Evolutionary conservation across 2,113 vertebrate species (phyloP).

Genomic region (Tragelaphus buxtoni): DNA sequence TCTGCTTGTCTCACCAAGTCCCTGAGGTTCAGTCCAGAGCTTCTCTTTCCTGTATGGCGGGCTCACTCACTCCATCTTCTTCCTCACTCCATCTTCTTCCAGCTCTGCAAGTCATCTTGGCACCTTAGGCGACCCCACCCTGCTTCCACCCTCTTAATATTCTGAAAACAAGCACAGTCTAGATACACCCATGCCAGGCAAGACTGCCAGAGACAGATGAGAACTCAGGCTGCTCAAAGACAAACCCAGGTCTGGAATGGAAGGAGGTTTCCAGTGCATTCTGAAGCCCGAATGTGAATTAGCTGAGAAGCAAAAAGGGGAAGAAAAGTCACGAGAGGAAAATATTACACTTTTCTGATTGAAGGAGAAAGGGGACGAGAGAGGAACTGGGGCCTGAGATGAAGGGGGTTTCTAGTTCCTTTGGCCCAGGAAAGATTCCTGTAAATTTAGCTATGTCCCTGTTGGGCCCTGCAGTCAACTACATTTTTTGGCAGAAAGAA

Average conservation of each 20-base stretch:
- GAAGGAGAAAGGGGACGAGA: not conserved
- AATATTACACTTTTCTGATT: not conserved
- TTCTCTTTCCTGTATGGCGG: not conserved
- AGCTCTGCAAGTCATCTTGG: not conserved
- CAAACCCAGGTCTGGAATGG: not conserved
- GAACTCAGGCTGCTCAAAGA: not conserved
- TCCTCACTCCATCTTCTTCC: not conserved
- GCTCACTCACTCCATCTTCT: not conserved
- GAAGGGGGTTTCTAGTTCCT: not conserved
- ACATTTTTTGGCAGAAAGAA: not conserved
- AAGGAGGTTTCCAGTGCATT: not conserved
- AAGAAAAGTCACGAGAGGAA: not conserved
- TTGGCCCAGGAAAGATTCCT: not conserved
- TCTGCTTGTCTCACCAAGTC: not conserved
- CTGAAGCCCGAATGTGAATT: not conserved
- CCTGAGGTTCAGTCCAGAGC: not conserved
- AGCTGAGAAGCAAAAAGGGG: not conserved
- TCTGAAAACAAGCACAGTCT: constrained; percentile 31
- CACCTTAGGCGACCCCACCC: not conserved
- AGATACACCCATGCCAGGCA: not conserved
- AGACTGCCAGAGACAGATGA: not conserved
- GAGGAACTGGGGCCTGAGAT: not conserved
- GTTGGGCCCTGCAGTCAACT: not conserved
- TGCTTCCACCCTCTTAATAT: constrained; percentile 3
- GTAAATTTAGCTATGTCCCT: not conserved